Conservation (phyloP, 1,140 invertebrate genomes). For the Drosophila bocki region DNA sequence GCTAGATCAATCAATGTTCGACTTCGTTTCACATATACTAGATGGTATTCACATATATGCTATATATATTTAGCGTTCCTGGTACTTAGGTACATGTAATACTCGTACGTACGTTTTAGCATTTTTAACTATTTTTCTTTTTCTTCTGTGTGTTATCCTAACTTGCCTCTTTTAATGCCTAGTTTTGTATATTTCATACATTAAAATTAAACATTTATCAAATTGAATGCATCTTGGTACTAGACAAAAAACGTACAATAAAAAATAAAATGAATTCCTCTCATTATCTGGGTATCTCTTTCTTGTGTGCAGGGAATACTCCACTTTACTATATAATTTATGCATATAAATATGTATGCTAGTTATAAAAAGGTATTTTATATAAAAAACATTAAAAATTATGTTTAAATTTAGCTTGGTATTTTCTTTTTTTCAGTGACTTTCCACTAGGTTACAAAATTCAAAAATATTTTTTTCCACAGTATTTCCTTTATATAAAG, state of each 20-base stretch:
- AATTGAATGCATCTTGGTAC: slow-evolving; percentile 77
- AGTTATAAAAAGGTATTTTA: slow-evolving; percentile 68
- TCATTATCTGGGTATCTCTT: slow-evolving; percentile 5
- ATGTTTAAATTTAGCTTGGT: slow-evolving; percentile 47
- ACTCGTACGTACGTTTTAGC: slow-evolving; percentile 26
- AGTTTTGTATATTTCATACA: slow-evolving; percentile 47
- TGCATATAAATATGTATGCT: slow-evolving; percentile 28
- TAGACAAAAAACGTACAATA: slow-evolving; percentile 61
- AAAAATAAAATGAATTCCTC: slow-evolving; percentile 64
- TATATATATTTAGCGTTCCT: slow-evolving; percentile 27
- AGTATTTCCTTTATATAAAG: background rate
- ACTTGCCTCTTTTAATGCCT: slow-evolving; percentile 21
- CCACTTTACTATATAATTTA: slow-evolving; percentile 23
- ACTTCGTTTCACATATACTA: slow-evolving; percentile 19
- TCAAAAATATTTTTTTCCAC: background rate
- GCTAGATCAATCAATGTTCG: slow-evolving; percentile 38
- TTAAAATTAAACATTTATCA: slow-evolving; percentile 71
- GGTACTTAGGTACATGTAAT: slow-evolving; percentile 46
- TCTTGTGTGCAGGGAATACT: slow-evolving; percentile 36
- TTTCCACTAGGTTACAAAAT: slow-evolving; percentile 2
- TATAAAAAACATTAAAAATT: slow-evolving; percentile 71
- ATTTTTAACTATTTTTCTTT: slow-evolving; percentile 27
- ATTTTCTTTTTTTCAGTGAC: slow-evolving; percentile 14
- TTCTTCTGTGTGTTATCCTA: slow-evolving; percentile 16
- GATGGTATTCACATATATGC: slow-evolving; percentile 16